phyloP scores from a whole-genome alignment of 2,797 vertebrate species.

The Sebastes kiyomatsui region DNA sequence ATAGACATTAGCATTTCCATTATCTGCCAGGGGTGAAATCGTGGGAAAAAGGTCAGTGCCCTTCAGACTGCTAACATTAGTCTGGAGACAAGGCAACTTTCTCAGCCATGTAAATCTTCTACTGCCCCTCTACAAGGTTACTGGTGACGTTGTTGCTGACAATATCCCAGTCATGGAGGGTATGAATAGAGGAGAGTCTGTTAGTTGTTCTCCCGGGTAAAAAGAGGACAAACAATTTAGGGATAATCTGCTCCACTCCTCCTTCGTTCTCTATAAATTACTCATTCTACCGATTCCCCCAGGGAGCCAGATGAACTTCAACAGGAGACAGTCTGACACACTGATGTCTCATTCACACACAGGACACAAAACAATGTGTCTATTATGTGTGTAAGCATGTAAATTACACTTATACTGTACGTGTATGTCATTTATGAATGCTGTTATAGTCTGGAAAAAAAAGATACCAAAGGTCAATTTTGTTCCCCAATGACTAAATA shows the following conservation, averaged over 20 bases:
- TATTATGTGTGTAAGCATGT: constrained; percentile 40
- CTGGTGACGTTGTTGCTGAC: constrained; percentile 61
- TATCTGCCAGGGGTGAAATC: constrained; percentile 32
- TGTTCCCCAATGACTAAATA: neutral
- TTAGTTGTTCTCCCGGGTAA: constrained; percentile 66
- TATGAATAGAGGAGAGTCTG: constrained; percentile 72
- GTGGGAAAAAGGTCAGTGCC: constrained; percentile 67
- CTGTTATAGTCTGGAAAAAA: neutral
- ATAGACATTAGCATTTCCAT: constrained; percentile 31
- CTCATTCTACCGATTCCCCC: constrained; percentile 51
- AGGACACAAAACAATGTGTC: constrained; percentile 17
- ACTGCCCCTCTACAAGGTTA: constrained; percentile 52
- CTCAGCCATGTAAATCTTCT: constrained; percentile 64
- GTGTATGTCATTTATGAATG: constrained; percentile 4
- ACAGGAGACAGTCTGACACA: constrained; percentile 37
- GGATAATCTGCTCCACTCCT: constrained; percentile 60
- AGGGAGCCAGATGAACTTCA: constrained; percentile 44
- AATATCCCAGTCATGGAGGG: constrained; percentile 73
- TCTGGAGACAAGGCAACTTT: constrained; percentile 53
- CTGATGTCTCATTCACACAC: constrained; percentile 32
- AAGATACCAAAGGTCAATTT: neutral
- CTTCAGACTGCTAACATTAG: constrained; percentile 40
- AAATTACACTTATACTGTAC: constrained; percentile 40
- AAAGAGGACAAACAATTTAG: constrained; percentile 70
- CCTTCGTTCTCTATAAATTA: constrained; percentile 58